phyloP scores from a whole-genome alignment of 2,797 vertebrate species.

The Typhlichthys eigenmanni region DNA sequence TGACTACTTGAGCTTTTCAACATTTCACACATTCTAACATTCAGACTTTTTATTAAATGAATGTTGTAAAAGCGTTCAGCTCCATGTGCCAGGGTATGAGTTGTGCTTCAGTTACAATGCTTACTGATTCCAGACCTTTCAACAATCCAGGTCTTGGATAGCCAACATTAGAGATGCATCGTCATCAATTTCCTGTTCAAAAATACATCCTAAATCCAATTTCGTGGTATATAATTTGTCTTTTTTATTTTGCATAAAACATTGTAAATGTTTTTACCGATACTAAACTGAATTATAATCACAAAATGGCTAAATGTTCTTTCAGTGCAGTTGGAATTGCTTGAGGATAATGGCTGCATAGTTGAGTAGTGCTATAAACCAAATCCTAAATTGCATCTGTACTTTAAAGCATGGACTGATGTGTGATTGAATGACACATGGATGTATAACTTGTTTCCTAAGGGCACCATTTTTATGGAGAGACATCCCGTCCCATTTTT shows the following conservation, averaged over 20 bases:
- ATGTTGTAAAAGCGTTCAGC: no score
- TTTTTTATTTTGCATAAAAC: no score
- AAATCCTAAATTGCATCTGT: conserved; percentile 51
- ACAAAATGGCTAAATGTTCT: not conserved
- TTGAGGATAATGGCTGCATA: conserved; percentile 24
- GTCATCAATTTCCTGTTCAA: no score
- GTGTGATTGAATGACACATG: conserved; percentile 61
- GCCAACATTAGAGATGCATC: no score
- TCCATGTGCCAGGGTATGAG: no score
- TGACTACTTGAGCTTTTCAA: conserved; percentile 14
- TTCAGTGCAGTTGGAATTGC: not conserved
- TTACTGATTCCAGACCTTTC: no score
- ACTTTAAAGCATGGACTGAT: conserved; percentile 45
- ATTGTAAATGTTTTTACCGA: not conserved
- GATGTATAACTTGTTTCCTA: conserved; percentile 56
- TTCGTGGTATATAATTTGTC: no score
- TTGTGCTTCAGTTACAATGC: no score
- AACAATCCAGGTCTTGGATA: no score
- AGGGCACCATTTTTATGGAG: conserved; percentile 57
- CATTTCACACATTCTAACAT: no score
- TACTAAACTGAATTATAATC: not conserved
- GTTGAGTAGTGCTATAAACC: conserved; percentile 41
- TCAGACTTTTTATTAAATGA: no score
- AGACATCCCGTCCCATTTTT: conserved; percentile 41
- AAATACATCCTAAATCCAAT: no score